Evolutionary conservation across 2,888 invertebrate genomes (phyloP).

Genomic region (Acanthococcus lagerstroemiae): DNA sequence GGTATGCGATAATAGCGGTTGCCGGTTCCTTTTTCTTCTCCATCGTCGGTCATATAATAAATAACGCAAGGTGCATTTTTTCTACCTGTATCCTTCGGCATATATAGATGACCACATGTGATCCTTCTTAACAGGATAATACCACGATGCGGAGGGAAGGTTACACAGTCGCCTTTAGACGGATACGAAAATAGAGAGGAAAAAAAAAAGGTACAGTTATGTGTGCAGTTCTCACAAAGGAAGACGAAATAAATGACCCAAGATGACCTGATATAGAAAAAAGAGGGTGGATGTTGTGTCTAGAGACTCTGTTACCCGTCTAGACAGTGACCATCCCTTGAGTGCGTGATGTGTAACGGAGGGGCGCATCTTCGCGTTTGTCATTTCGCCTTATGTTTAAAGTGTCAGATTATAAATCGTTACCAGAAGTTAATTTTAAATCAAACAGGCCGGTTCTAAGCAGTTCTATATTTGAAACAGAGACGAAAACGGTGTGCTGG

Average conservation of each 20-base stretch:
- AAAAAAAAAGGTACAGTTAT: constrained; percentile 27
- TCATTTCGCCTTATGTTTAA: constrained; percentile 7
- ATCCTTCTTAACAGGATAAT: constrained; percentile 18
- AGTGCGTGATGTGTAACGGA: constrained; percentile 5
- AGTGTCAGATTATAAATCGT: constrained; percentile 11
- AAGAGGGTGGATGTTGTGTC: constrained; percentile 31
- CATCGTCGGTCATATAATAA: constrained; percentile 6
- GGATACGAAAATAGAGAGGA: not conserved
- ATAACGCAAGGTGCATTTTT: constrained; percentile 28
- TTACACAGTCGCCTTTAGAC: not conserved
- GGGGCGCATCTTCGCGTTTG: constrained; percentile 26
- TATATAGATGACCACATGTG: constrained; percentile 28
- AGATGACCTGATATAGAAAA: constrained; percentile 29
- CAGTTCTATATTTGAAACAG: not conserved
- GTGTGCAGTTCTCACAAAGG: constrained; percentile 29
- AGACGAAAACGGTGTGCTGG: not conserved
- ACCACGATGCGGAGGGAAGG: not conserved
- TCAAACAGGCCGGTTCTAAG: not conserved
- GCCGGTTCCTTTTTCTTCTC: constrained; percentile 1
- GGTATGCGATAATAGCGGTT: constrained; percentile 22
- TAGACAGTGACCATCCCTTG: constrained; percentile 31
- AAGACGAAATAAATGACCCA: constrained; percentile 29
- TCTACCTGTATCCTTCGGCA: constrained; percentile 21
- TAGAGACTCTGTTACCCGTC: constrained; percentile 18
- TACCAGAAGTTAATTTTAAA: constrained; percentile 13